Evolutionary conservation across 2,888 invertebrate genomes (phyloP), one percentile per base, ranked within the genome.

Genomic region (Drosophila nigricruria): DNA sequence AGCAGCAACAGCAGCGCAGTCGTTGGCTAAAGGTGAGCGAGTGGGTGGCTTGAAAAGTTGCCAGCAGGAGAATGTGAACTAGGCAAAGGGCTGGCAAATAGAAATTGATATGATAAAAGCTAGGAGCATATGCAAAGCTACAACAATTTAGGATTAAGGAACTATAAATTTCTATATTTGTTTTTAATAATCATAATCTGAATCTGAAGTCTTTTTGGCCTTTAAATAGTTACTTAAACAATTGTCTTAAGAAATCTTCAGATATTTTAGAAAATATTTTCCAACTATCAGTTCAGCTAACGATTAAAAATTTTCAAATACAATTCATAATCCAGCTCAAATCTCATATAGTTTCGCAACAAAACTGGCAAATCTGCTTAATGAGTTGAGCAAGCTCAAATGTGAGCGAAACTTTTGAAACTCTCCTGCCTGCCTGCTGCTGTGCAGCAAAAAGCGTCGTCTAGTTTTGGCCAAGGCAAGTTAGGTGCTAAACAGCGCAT

Each of bases 401-500:
- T 57, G 30, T 56, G 18, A 47, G 47, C 36, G 58, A 14, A 66
- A 73, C 73, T 73, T 77, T 54, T 73, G 5, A 59, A 59, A 40
- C 77, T 23, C 70, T 40, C 27, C 52, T 40, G 32, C 10, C 30
- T 30, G 30, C 30, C 25, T 5, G 25, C 10, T 54, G 42, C 16
- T 43, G 10, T 47, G 16, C 63, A 47, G 40, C 64, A 54, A 47
- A 61, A 47, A 64, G 47, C 50, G 40, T 57, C 66, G 69, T 71
- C 65, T 71, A 69, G 79, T 53, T 71, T 65, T 68, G 73, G 77
- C 84, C 79, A 81, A 78, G 82, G 70, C 67, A 78, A 80, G 82
- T 79, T 87, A 79, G 85, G 82, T 88, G 84, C 89, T 88, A 87
- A 88, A 84, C 77, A 84, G 84, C 81, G 87, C 87, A 78, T 81